Conservation (phyloP, 2,113 vertebrate genomes). For the Callocephalon fimbriatum region DNA sequence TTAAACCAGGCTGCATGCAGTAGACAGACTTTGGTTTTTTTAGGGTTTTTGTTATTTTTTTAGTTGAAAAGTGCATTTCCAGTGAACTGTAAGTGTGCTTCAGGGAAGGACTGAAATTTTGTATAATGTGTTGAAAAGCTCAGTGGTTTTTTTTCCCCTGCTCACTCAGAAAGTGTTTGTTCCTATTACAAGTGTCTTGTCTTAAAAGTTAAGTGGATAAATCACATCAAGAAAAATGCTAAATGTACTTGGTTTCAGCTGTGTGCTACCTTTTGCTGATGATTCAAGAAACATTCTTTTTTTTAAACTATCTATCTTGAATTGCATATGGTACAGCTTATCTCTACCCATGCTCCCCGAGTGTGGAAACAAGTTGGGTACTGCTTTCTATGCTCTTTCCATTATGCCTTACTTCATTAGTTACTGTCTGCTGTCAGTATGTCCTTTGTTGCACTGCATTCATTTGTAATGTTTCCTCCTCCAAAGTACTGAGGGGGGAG, state of each 20-base stretch:
- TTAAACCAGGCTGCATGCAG: neutral
- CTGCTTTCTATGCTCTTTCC: neutral
- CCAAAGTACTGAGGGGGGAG: neutral
- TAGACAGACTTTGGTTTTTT: neutral
- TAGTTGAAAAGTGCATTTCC: neutral
- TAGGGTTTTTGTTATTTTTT: neutral
- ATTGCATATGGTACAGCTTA: neutral
- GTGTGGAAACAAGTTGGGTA: neutral
- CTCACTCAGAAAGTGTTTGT: neutral
- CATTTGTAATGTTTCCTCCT: neutral
- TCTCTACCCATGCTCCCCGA: neutral
- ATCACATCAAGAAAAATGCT: neutral
- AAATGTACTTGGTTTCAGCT: neutral
- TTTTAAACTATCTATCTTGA: neutral
- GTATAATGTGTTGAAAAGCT: neutral
- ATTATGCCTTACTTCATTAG: neutral
- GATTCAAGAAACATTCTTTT: neutral
- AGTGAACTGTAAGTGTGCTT: neutral
- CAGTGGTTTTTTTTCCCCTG: neutral
- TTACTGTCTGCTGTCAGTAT: neutral
- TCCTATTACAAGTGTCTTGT: neutral
- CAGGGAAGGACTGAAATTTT: neutral
- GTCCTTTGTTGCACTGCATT: neutral
- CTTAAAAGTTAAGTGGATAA: neutral
- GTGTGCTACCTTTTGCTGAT: neutral